Conservation (phyloP, 2,888 invertebrate genomes). For the Graphium colonna region DNA sequence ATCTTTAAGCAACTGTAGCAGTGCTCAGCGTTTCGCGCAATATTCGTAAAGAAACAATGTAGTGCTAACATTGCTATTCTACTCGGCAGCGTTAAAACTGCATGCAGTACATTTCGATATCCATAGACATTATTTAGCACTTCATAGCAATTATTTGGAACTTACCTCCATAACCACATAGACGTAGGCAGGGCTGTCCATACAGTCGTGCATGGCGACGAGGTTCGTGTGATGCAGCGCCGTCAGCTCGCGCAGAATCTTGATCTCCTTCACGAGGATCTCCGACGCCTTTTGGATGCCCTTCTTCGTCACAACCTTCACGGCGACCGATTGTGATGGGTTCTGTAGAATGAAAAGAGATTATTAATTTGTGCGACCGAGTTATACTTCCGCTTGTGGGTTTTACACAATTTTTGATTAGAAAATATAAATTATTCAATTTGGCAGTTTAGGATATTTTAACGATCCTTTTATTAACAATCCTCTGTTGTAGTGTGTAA, state of each 20-base stretch:
- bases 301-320: conserved; percentile 99
- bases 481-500: too few relatives aligned
- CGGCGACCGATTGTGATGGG: conserved; percentile 93
- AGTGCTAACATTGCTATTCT: too few relatives aligned
- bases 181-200: conserved; percentile 96
- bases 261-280: conserved; percentile 98
- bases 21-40: too few relatives aligned
- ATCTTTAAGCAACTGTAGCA: too few relatives aligned
- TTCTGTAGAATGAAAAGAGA: conserved; percentile 80
- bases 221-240: conserved; percentile 99
- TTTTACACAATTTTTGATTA: neutral
- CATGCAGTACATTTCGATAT: too few relatives aligned
- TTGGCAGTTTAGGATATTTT: too few relatives aligned
- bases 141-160: conserved; percentile 25
- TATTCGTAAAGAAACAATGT: too few relatives aligned
- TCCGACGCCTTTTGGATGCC: conserved; percentile 98
- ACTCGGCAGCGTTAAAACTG: too few relatives aligned
- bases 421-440: neutral
- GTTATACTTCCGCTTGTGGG: neutral
- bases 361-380: neutral
- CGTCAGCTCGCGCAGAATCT: conserved; percentile 98
- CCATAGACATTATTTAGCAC: too few relatives aligned
- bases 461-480: too few relatives aligned
- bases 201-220: conserved; percentile 97
- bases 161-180: conserved; percentile 99